Conservation (phyloP, 2,888 invertebrate genomes). For the Cryptophagus acutangulus region DNA sequence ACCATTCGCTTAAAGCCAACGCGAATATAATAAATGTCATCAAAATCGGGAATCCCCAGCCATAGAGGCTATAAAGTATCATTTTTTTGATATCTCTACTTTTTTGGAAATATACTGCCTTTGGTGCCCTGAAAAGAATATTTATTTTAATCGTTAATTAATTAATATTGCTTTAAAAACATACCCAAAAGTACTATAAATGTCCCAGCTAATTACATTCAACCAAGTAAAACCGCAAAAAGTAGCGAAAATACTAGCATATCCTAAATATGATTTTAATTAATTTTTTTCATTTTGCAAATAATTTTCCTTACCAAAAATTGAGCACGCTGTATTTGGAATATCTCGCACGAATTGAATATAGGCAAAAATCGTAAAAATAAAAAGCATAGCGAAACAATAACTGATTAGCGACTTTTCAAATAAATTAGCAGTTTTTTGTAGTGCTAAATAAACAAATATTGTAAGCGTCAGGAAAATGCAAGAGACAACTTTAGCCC, state of each 20-base stretch:
- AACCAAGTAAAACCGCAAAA: conserved; percentile 20
- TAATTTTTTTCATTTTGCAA: conserved; percentile 3
- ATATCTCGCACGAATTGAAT: background rate
- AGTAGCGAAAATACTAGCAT: conserved; percentile 12
- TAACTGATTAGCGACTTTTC: conserved; percentile 37
- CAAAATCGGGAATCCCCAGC: conserved; percentile 62
- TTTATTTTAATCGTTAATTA: background rate
- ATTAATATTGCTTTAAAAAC: conserved; percentile 6
- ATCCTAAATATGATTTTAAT: conserved; percentile 11
- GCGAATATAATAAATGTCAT: conserved; percentile 55
- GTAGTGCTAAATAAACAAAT: conserved; percentile 28
- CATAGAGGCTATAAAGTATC: conserved; percentile 62
- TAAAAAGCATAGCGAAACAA: conserved; percentile 25
- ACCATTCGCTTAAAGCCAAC: conserved; percentile 52
- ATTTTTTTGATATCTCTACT: conserved; percentile 53
- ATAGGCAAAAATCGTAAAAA: conserved; percentile 22
- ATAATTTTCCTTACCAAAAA: conserved; percentile 14
- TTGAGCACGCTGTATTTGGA: conserved; percentile 7
- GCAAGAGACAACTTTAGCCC: conserved; percentile 31
- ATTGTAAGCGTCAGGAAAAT: conserved; percentile 29
- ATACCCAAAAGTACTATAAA: conserved; percentile 23
- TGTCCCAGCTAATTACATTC: conserved; percentile 23
- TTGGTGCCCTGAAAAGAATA: conserved; percentile 28
- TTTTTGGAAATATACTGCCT: conserved; percentile 28
- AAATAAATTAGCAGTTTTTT: conserved; percentile 31